Conservation (phyloP, 35 echinoderm and acorn worm genomes). For the Chiridota heheva region DNA sequence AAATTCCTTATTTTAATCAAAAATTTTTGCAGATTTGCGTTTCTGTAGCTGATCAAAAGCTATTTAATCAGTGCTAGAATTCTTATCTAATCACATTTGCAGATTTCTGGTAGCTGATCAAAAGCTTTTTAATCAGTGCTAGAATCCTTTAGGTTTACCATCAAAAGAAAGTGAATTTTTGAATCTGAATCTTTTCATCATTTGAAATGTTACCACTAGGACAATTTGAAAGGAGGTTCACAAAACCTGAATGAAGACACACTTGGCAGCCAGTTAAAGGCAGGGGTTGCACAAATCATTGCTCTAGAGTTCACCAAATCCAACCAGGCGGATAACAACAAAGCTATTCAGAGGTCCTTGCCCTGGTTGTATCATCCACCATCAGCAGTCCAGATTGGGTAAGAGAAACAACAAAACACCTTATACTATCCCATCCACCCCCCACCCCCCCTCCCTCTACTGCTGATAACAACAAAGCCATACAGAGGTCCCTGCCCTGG, state of each 20-base stretch:
- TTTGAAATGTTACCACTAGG: constrained; percentile 62
- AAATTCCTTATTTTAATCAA: too few relatives aligned
- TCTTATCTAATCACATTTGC: too few relatives aligned
- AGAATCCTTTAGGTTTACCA: too few relatives aligned
- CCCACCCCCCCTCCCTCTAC: background rate
- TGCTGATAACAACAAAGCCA: constrained; percentile 48
- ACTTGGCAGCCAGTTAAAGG: constrained; percentile 80
- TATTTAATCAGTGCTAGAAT: too few relatives aligned
- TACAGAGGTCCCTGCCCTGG: constrained; percentile 76
- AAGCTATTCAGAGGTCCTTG: constrained; percentile 77
- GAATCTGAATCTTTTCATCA: too few relatives aligned
- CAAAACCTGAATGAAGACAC: constrained; percentile 99
- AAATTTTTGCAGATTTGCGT: too few relatives aligned
- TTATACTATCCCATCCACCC: background rate
- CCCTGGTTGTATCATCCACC: constrained; percentile 97
- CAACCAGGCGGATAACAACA: constrained; percentile 60
- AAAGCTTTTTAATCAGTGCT: too few relatives aligned
- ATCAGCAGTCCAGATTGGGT: constrained; percentile 83
- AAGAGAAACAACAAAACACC: constrained; percentile 19
- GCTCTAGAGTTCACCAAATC: constrained; percentile 76
- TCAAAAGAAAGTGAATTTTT: too few relatives aligned
- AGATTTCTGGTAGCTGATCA: too few relatives aligned
- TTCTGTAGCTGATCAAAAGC: too few relatives aligned
- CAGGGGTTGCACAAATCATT: constrained; percentile 83
- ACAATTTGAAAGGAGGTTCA: constrained; percentile 92